A percentile compares a stretch with the other conserved stretches of the same genome.
These are phyloP conservation scores for Hoplias malabaricus DNA, from an alignment of 2,113 vertebrate species.

Conservation along the genomic window DNA sequence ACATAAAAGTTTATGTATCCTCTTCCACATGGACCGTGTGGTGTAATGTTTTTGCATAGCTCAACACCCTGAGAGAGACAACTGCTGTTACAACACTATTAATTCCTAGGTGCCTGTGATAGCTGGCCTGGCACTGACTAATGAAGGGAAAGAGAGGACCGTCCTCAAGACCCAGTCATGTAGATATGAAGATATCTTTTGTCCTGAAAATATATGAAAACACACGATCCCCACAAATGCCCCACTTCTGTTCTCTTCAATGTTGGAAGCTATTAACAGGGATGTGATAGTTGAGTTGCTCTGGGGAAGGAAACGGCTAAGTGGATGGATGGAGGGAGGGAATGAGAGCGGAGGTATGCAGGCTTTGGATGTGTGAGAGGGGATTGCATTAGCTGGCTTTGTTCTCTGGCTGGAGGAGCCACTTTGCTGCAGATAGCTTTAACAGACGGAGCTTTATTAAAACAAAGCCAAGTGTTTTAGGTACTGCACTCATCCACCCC, in stretches of 20 bases:
- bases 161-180: no score
- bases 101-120: no score
- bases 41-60: no score
- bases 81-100: no score
- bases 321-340: slow-evolving; percentile 53
- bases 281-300: neutral
- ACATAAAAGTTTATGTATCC: no score
- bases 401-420: slow-evolving; percentile 56
- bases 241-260: neutral
- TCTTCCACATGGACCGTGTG: no score
- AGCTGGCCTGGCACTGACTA: no score
- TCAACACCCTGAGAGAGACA: no score
- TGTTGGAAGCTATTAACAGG: neutral
- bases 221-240: no score
- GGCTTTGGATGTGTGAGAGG: slow-evolving; percentile 39
- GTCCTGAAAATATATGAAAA: no score
- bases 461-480: slow-evolving; percentile 48
- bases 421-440: slow-evolving; percentile 65
- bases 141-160: no score
- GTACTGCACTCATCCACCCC: slow-evolving; percentile 17
- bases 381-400: slow-evolving; percentile 33
- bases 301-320: slow-evolving; percentile 17
- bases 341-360: slow-evolving; percentile 44
- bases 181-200: no score
- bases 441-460: slow-evolving; percentile 58